Evolutionary conservation across 2,113 vertebrate genomes (phyloP).

Genomic region (Syngnathus typhle): DNA sequence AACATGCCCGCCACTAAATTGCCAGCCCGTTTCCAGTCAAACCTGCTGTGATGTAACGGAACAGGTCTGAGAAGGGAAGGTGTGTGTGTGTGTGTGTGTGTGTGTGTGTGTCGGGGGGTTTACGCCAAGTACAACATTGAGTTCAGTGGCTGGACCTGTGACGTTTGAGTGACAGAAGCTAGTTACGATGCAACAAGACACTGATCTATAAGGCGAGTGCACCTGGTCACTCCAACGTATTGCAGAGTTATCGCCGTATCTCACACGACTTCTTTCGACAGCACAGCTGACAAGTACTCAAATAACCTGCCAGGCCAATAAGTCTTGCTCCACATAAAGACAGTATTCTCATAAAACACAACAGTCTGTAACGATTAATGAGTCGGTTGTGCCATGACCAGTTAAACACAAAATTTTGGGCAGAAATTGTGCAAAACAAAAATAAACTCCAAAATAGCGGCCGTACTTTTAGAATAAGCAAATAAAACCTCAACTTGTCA

Average conservation of each 20-base stretch:
- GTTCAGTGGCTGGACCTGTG: background rate
- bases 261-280: constrained; percentile 40
- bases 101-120: constrained; percentile 5
- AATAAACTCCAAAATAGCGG: too few relatives aligned
- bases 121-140: constrained; percentile 7
- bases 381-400: background rate
- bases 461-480: too few relatives aligned
- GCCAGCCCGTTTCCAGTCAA: constrained; percentile 49
- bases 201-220: constrained; percentile 30
- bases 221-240: constrained; percentile 40
- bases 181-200: constrained; percentile 35
- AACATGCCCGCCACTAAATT: constrained; percentile 38
- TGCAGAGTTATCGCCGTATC: constrained; percentile 23
- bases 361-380: background rate
- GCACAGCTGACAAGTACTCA: constrained; percentile 18
- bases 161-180: constrained; percentile 45
- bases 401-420: background rate
- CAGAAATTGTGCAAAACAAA: background rate
- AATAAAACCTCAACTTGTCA: too few relatives aligned
- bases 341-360: background rate
- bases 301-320: background rate
- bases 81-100: too few relatives aligned
- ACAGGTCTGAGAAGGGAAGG: background rate
- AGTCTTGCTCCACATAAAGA: background rate
- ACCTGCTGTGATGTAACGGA: constrained; percentile 48